These are phyloP conservation scores for Aricia artaxerxes DNA, from an alignment of 2,888 invertebrate genomes.

Conservation along the genomic window DNA sequence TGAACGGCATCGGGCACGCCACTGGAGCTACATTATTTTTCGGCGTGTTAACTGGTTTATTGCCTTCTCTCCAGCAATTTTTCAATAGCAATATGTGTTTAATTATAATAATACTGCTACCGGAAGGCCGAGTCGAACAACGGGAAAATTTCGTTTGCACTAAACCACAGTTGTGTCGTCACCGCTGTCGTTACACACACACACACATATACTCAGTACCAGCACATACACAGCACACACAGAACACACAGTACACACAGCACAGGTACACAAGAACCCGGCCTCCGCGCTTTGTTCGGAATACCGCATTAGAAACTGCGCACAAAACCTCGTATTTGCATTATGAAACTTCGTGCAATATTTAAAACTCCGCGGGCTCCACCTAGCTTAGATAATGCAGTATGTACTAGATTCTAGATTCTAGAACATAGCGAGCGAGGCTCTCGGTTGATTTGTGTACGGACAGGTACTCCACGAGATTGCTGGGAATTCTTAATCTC, in stretches of 20 bases:
- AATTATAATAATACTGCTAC: not conserved
- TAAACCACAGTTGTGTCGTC: not conserved
- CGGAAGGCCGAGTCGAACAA: not conserved
- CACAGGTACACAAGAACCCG: not conserved
- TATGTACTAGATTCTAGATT: not conserved
- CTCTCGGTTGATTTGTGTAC: not conserved
- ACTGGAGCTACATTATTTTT: too few species aligned
- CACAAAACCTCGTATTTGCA: constrained; percentile 4
- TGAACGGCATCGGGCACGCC: too few species aligned
- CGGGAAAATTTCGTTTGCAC: not conserved
- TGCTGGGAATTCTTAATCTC: not conserved
- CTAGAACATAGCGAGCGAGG: not conserved
- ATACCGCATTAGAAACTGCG: not conserved
- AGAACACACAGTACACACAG: not conserved
- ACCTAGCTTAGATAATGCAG: not conserved
- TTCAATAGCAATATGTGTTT: too few species aligned
- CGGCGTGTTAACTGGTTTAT: too few species aligned
- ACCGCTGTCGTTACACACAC: not conserved
- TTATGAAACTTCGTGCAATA: constrained; percentile 10
- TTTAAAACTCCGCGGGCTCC: not conserved
- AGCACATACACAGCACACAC: not conserved
- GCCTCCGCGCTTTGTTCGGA: not conserved
- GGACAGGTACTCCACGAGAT: not conserved
- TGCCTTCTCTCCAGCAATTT: too few species aligned
- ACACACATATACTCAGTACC: not conserved